These are phyloP conservation scores for Scolopax mira DNA, from an alignment of 2,113 vertebrate genomes.

Conservation along the genomic window DNA sequence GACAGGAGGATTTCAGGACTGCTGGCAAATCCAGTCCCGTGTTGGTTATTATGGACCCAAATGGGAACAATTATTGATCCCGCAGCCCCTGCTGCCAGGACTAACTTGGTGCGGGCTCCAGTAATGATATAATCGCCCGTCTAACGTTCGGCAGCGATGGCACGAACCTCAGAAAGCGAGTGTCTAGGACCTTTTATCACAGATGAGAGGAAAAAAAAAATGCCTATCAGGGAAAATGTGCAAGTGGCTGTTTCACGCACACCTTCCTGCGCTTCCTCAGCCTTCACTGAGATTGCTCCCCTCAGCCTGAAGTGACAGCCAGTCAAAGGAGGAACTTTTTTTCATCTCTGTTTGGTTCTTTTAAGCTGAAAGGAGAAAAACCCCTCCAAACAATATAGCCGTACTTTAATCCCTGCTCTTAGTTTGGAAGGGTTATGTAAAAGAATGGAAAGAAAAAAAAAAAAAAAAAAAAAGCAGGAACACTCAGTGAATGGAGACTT, in stretches of 20 bases:
- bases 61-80: neutral
- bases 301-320: neutral
- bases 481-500: conserved; percentile 38
- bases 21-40: neutral
- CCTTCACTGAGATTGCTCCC: neutral
- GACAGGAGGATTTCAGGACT: neutral
- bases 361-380: neutral
- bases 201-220: neutral
- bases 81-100: neutral
- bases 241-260: neutral
- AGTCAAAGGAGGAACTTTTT: neutral
- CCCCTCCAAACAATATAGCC: neutral
- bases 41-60: neutral
- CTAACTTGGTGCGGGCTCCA: neutral
- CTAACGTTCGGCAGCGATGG: neutral
- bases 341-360: neutral
- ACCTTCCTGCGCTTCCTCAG: neutral
- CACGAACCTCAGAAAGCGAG: neutral
- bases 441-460: neutral
- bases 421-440: conserved; percentile 21
- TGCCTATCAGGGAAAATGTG: neutral
- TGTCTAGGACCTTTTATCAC: neutral
- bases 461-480: neutral
- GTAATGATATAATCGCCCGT: neutral
- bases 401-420: conserved; percentile 3